Conservation (phyloP, 2,888 invertebrate genomes). For the Podabrus alpinus region DNA sequence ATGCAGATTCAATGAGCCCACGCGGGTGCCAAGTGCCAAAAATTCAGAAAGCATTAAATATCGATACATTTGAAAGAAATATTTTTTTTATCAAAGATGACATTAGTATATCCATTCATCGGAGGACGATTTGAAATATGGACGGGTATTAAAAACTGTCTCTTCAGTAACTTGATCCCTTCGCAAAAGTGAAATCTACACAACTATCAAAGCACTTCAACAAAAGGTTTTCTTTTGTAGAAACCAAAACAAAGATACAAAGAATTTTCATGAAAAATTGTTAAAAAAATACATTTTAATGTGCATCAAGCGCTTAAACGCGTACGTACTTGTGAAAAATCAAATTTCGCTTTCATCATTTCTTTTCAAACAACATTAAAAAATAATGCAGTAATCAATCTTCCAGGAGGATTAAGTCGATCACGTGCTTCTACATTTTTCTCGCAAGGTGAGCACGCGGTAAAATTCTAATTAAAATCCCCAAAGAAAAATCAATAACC, state of each 20-base stretch:
- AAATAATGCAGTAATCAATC: not conserved
- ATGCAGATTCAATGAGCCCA: too few species aligned
- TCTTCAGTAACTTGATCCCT: not conserved
- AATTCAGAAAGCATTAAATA: not conserved
- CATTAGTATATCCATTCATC: not conserved
- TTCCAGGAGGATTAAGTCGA: not conserved
- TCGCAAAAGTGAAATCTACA: not conserved
- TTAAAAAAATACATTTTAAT: not conserved
- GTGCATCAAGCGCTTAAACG: too few species aligned
- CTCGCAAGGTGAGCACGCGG: not conserved
- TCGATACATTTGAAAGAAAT: not conserved
- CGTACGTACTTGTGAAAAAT: not conserved
- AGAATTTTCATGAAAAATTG: not conserved
- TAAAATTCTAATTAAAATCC: not conserved
- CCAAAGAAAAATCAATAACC: not conserved
- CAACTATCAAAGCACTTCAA: not conserved
- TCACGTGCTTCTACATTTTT: not conserved
- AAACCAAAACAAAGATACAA: not conserved
- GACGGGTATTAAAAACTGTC: not conserved
- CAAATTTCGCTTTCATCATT: not conserved
- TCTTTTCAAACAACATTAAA: not conserved
- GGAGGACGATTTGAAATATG: not conserved
- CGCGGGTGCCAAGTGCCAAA: not conserved
- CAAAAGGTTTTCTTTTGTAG: not conserved
- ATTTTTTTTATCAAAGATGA: not conserved